These are phyloP conservation scores for Cremastinae sp. DNA, from an alignment of 2,888 invertebrate species.

Conservation along the genomic window DNA sequence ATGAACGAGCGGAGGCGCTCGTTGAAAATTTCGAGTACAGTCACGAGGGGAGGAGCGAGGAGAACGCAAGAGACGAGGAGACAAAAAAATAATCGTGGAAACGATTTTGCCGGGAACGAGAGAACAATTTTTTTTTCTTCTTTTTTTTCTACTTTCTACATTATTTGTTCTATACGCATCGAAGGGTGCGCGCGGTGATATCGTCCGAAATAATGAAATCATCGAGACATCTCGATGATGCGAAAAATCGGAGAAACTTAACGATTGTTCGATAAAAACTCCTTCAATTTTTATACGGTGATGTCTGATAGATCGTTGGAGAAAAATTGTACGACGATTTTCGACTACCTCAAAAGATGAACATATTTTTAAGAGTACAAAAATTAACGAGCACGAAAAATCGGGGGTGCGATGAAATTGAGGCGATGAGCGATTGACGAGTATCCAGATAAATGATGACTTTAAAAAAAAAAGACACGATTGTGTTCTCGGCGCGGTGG, in stretches of 20 bases:
- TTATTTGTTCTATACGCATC: too few relatives aligned
- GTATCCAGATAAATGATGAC: slow-evolving; percentile 42
- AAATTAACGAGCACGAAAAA: background rate
- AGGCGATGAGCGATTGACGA: slow-evolving; percentile 8
- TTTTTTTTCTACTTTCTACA: too few relatives aligned
- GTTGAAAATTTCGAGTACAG: slow-evolving; percentile 12
- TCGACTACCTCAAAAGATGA: background rate
- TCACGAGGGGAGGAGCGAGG: background rate
- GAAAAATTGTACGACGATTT: too few relatives aligned
- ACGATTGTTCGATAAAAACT: too few relatives aligned
- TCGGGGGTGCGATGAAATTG: background rate
- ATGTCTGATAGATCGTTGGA: too few relatives aligned
- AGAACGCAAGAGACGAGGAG: background rate
- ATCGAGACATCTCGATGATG: too few relatives aligned
- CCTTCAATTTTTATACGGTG: too few relatives aligned
- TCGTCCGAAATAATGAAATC: too few relatives aligned
- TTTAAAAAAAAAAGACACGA: slow-evolving; percentile 54
- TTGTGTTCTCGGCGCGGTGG: slow-evolving; percentile 25
- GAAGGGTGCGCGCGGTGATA: too few relatives aligned
- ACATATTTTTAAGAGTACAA: background rate
- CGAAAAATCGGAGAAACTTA: too few relatives aligned
- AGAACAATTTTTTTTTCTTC: too few relatives aligned
- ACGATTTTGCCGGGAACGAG: slow-evolving; percentile 1
- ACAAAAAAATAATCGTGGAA: background rate
- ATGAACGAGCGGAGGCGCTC: slow-evolving; percentile 18